Percentiles rank a stretch among this genome's conserved stretches.
These are phyloP conservation scores for Ochotona princeps DNA, from an alignment of 2,113 vertebrate genomes.

Conservation along the genomic window DNA sequence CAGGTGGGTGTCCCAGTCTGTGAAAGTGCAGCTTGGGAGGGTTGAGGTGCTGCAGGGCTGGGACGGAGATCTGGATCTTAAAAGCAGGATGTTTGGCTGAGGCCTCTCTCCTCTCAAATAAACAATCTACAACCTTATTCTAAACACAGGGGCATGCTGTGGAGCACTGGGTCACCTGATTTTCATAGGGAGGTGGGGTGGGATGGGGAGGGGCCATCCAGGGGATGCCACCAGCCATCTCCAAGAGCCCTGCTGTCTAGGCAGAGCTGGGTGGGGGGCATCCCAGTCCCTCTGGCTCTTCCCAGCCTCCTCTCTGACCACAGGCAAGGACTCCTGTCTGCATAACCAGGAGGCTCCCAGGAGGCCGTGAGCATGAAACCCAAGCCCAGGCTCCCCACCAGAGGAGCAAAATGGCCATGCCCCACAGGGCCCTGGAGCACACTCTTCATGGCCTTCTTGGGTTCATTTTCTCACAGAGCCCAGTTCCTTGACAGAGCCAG, in stretches of 20 bases:
- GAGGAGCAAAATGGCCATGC: too few species aligned
- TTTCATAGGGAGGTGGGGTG: slow-evolving; percentile 84
- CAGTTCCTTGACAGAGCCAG: too few species aligned
- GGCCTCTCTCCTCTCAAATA: slow-evolving; percentile 94
- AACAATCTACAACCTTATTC: slow-evolving; percentile 94
- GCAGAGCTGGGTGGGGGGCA: too few species aligned
- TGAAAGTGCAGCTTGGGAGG: neutral
- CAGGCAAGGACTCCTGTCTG: neutral
- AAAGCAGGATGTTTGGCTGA: slow-evolving; percentile 96
- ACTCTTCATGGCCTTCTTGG: too few species aligned
- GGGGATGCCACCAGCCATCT: slow-evolving; percentile 71
- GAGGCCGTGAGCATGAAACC: neutral
- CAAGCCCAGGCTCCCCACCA: neutral
- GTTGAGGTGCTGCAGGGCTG: neutral
- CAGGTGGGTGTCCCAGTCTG: too few species aligned
- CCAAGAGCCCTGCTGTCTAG: neutral
- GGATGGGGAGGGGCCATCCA: too few species aligned
- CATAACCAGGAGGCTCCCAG: neutral
- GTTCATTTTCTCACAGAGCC: too few species aligned
- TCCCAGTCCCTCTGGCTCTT: neutral
- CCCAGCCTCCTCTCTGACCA: neutral
- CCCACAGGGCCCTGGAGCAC: too few species aligned
- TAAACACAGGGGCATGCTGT: slow-evolving; percentile 86
- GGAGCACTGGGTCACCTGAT: slow-evolving; percentile 87
- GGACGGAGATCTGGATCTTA: slow-evolving; percentile 84